Conservation (phyloP, 2,888 invertebrate species). For the Scaptomyza caliginosa region DNA sequence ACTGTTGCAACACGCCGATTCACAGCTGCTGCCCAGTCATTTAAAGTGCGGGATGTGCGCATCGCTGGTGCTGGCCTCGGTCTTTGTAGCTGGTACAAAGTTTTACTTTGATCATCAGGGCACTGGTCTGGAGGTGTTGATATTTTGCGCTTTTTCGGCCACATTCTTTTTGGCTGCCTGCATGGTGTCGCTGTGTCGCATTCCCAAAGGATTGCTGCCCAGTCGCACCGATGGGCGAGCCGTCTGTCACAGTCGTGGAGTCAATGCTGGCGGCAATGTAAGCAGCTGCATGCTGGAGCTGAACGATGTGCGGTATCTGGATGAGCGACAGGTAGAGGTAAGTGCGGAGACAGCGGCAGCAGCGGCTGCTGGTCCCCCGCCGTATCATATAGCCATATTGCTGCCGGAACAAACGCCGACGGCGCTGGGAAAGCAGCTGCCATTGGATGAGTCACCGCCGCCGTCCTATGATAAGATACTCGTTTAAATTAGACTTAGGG, state of each 20-base stretch:
- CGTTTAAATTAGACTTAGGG: constrained; percentile 85
- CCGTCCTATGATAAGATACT: constrained; percentile 91
- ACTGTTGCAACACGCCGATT: constrained; percentile 68
- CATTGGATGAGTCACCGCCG: constrained; percentile 87
- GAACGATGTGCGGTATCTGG: constrained; percentile 61
- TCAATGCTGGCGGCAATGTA: constrained; percentile 36
- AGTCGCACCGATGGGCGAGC: constrained; percentile 59
- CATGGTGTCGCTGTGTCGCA: constrained; percentile 87
- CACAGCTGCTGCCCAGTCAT: constrained; percentile 84
- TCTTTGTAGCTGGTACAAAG: constrained; percentile 89
- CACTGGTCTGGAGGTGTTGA: constrained; percentile 86
- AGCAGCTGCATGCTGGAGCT: constrained; percentile 55
- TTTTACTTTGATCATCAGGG: constrained; percentile 89
- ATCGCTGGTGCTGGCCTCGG: constrained; percentile 88
- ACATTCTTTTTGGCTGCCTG: constrained; percentile 87
- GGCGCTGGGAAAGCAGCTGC: constrained; percentile 63
- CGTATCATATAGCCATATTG: constrained; percentile 92
- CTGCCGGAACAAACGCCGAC: constrained; percentile 85
- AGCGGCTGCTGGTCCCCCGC: constrained; percentile 86
- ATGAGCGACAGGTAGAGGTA: constrained; percentile 47
- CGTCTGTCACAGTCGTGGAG: constrained; percentile 67
- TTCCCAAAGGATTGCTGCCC: constrained; percentile 83
- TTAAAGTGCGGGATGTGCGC: constrained; percentile 90
- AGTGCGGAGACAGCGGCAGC: constrained; percentile 59
- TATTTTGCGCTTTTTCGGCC: constrained; percentile 87